phyloP scores from a whole-genome alignment of 2,113 vertebrate species.

The Jacana jacana region DNA sequence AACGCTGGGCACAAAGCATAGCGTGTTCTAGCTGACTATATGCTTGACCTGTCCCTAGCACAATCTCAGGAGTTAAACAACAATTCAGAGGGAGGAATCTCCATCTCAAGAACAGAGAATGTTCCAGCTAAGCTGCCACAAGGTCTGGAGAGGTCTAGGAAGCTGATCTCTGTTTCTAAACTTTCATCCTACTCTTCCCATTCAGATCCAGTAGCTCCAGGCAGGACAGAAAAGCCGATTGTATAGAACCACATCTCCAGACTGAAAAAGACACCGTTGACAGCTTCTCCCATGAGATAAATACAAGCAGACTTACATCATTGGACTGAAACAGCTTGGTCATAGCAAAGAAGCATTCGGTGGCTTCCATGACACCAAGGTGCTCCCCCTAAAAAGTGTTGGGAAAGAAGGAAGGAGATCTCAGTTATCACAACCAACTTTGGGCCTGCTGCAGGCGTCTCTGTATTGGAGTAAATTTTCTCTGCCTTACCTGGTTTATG shows the following conservation, averaged over 20 bases:
- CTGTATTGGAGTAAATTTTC: neutral
- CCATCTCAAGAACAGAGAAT: neutral
- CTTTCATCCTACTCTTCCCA: neutral
- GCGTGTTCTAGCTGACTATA: neutral
- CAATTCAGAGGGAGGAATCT: neutral
- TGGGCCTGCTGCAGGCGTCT: neutral
- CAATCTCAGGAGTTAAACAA: neutral
- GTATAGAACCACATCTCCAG: neutral
- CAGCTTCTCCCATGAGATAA: neutral
- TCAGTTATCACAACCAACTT: neutral
- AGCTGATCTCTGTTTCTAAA: neutral
- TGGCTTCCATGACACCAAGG: slow-evolving; percentile 95
- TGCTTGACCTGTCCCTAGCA: neutral
- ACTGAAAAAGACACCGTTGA: neutral
- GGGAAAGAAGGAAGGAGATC: neutral
- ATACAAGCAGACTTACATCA: slow-evolving; percentile 81
- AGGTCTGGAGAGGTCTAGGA: neutral
- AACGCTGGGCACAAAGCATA: neutral
- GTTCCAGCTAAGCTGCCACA: neutral
- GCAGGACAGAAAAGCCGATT: neutral
- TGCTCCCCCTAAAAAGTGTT: slow-evolving; percentile 86
- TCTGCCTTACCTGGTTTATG: slow-evolving; percentile 90
- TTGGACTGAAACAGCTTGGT: slow-evolving; percentile 97
- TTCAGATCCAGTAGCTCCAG: neutral
- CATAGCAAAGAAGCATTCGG: slow-evolving; percentile 98